These are phyloP conservation scores for Ennomos erosarius DNA, from an alignment of 2,888 invertebrate species.

Conservation along the genomic window DNA sequence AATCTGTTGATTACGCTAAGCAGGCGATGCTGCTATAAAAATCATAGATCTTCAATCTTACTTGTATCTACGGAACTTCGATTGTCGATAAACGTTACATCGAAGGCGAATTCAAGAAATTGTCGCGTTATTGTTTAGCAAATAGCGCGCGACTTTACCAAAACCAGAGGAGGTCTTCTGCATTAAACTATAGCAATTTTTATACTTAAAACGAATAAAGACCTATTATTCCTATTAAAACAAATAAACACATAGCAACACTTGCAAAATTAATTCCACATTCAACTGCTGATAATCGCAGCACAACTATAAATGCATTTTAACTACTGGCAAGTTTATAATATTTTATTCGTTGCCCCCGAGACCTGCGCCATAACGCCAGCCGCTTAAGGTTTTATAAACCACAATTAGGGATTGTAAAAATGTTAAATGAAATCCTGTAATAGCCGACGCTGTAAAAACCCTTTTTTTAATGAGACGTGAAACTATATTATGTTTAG, in stretches of 20 bases:
- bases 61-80: too few relatives aligned
- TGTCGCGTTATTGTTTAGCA: too few relatives aligned
- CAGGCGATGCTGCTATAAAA: too few relatives aligned
- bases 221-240: too few relatives aligned
- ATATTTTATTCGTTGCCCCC: slow-evolving; percentile 47
- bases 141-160: too few relatives aligned
- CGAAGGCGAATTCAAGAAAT: too few relatives aligned
- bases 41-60: too few relatives aligned
- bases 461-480: slow-evolving; percentile 57
- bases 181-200: too few relatives aligned
- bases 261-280: background rate
- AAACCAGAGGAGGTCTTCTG: too few relatives aligned
- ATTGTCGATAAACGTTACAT: too few relatives aligned
- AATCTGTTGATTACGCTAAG: too few relatives aligned
- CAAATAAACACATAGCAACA: background rate
- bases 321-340: slow-evolving; percentile 43
- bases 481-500: slow-evolving; percentile 48
- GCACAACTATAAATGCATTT: slow-evolving; percentile 44
- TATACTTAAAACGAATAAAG: too few relatives aligned
- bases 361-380: slow-evolving; percentile 50
- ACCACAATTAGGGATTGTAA: slow-evolving; percentile 83
- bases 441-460: slow-evolving; percentile 73
- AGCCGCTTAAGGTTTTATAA: slow-evolving; percentile 74
- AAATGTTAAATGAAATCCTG: slow-evolving; percentile 77
- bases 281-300: slow-evolving; percentile 8